Evolutionary conservation across 2,797 vertebrate species (phyloP), one percentile per base, ranked within the genome.

Genomic region (Natrix natrix): DNA sequence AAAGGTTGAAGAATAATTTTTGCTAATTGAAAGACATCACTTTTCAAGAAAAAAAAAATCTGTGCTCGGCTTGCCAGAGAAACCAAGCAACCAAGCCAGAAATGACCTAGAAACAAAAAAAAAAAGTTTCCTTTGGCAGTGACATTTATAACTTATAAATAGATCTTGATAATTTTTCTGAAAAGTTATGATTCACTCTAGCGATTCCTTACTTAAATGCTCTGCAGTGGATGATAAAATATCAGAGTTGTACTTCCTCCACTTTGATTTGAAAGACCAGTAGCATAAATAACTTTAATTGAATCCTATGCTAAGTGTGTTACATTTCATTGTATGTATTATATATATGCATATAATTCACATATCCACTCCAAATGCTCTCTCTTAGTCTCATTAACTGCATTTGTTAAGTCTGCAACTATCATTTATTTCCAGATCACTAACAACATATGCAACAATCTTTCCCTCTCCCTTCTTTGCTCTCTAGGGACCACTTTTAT

Each of bases 1-100:
- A 93, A 95, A 91, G 43, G 14, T 91, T 92, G 93, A 66, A 91
- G 94, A 94, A 60, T 3, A 90, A n/a, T 32, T 95, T 95, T 86
- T 94, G 37, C 61, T 92, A 92, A 94, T 55, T 74, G 90, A 91
- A 92, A 60, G 43, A 94, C 20, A 1, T 94, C 0, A 89, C n/a
- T 93, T 94, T 95, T 94, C 91, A 95, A 90, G 93, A 28, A 12
- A 92, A 94, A 74, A 92, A 55, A 87, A 66, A 69, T 92, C 3
- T 87, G 43, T 92, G 52, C 88, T 59, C 87, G 91, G 1, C 55
- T 95, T 43, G 92, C 57, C 92, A 66, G 20, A 0, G 1, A 91
- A 91, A 32, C 74, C n/a, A 87, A 93, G 94, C 94, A 92, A 11
- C 37, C 59, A 91, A 91, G 54, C 14, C 93, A 48, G 88, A 14